Evolutionary conservation across 2,888 invertebrate genomes (phyloP).

Genomic region (Stenotaenia linearis): DNA sequence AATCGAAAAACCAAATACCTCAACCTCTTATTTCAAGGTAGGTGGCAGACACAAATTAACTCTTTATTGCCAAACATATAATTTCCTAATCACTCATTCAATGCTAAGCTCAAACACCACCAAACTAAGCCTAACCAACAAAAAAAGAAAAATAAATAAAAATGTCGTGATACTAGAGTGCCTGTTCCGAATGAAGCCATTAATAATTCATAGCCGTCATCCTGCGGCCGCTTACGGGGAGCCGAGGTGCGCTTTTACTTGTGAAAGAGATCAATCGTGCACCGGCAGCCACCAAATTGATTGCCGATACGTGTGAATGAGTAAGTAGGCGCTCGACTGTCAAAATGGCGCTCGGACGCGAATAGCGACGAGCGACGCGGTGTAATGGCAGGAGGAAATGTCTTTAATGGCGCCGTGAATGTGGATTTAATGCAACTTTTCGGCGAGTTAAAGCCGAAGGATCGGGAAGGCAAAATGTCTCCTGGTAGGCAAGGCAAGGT

Average conservation of each 20-base stretch:
- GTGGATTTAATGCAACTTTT: too few relatives aligned
- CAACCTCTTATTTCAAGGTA: neutral
- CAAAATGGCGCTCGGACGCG: neutral
- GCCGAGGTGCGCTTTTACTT: neutral
- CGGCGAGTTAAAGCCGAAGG: too few relatives aligned
- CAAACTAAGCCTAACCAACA: neutral
- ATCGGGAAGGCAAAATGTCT: too few relatives aligned
- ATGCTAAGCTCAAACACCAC: too few relatives aligned
- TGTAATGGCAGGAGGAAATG: too few relatives aligned
- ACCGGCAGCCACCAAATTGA: constrained; percentile 13
- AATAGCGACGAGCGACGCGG: too few relatives aligned
- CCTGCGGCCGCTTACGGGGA: neutral
- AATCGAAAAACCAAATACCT: neutral
- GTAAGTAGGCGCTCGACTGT: neutral
- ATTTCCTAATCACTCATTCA: neutral
- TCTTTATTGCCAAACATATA: constrained; percentile 1
- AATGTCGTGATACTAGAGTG: neutral
- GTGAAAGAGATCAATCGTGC: constrained; percentile 5
- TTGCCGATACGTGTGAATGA: constrained; percentile 24
- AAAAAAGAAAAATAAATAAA: too few relatives aligned
- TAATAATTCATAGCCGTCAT: neutral
- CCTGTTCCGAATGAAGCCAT: neutral
- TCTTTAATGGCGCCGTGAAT: too few relatives aligned
- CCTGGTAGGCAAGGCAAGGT: too few relatives aligned
- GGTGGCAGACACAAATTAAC: constrained; percentile 1